Base-by-base conservation (phyloP, 2,888 invertebrate species). In the Phymatocera aterrima region DNA sequence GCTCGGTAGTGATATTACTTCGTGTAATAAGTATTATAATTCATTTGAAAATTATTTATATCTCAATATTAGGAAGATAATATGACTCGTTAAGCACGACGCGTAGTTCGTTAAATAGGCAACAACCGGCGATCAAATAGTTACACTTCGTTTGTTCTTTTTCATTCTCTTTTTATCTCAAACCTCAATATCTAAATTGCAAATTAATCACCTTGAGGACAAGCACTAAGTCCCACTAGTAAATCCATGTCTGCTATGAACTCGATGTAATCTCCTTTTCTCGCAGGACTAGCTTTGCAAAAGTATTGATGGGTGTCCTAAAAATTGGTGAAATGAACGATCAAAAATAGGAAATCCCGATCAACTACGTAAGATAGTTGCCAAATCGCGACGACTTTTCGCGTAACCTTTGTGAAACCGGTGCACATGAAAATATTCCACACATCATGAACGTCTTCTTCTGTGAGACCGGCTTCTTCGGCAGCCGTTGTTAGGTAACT, bases 381-480 rank as follows among this genome's bases (percentile, higher is more conserved):
- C 4, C n/a, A 65, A 48, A 37, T 31, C 12, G 12, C n/a, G n/a
- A 46, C n/a, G n/a, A n/a, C n/a, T n/a, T n/a, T n/a, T n/a, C n/a
- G n/a, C n/a, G n/a, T n/a, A n/a, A 88, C 91, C 85, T 81, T 87
- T 2, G 91, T 91, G 78, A 92, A 90, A 1, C 92, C 92, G 0
- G 92, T 92, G 78, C 91, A 91, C 91, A 92, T 92, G 70, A 92
- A 92, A 61, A 92, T 91, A 82, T 92, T 92, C 91, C 92, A 91
- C 1, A 92, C 92, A 85, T 92, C 92, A 81, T 92, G 92, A 0
- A 92, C 92, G 84, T 92, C 91, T 28, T 89, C 88, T 80, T 92
- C 92, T 2, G 81, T 83, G 77, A 92, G 83, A 10, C 90, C 91
- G 5, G 88, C 87, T 60, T 90, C 89, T 79, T 88, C 83, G 1